These are phyloP conservation scores for Thyatira batis DNA, from an alignment of 2,888 invertebrate genomes.

Conservation along the genomic window DNA sequence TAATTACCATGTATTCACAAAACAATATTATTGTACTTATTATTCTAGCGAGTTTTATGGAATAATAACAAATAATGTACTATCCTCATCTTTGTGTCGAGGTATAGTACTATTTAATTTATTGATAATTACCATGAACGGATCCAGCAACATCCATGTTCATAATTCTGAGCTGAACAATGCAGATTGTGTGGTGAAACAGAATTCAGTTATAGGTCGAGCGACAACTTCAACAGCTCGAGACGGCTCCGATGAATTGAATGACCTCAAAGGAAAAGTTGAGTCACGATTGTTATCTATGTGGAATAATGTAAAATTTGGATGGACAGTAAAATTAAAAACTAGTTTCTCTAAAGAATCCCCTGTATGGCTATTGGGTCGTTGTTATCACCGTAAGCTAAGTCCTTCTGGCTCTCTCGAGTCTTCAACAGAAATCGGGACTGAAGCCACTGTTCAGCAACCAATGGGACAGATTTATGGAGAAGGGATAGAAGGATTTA, in stretches of 20 bases:
- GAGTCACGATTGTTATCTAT: slow-evolving; percentile 92
- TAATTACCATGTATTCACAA: too few species aligned
- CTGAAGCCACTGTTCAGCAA: slow-evolving; percentile 82
- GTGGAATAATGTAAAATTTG: slow-evolving; percentile 97
- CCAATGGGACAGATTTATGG: slow-evolving; percentile 82
- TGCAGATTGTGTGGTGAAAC: slow-evolving; percentile 43
- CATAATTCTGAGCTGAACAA: slow-evolving; percentile 49
- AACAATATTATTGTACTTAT: too few species aligned
- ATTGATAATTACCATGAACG: slow-evolving; percentile 55
- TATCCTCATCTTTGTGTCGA: slow-evolving; percentile 4
- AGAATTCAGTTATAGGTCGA: slow-evolving; percentile 43
- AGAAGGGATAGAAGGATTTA: slow-evolving; percentile 91
- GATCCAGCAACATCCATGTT: slow-evolving; percentile 50
- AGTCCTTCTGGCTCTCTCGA: slow-evolving; percentile 83
- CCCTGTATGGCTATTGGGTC: slow-evolving; percentile 92
- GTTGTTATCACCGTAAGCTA: slow-evolving; percentile 89
- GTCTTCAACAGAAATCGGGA: slow-evolving; percentile 83
- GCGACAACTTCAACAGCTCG: slow-evolving; percentile 56
- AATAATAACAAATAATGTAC: too few species aligned
- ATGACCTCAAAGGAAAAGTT: slow-evolving; percentile 88
- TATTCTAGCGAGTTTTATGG: too few species aligned
- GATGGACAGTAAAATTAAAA: slow-evolving; percentile 90
- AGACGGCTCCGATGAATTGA: slow-evolving; percentile 65
- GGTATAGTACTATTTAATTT: slow-evolving; percentile 7
- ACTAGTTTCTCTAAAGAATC: slow-evolving; percentile 91